Conservation (phyloP, 2,113 vertebrate species). For the Rissa tridactyla region DNA sequence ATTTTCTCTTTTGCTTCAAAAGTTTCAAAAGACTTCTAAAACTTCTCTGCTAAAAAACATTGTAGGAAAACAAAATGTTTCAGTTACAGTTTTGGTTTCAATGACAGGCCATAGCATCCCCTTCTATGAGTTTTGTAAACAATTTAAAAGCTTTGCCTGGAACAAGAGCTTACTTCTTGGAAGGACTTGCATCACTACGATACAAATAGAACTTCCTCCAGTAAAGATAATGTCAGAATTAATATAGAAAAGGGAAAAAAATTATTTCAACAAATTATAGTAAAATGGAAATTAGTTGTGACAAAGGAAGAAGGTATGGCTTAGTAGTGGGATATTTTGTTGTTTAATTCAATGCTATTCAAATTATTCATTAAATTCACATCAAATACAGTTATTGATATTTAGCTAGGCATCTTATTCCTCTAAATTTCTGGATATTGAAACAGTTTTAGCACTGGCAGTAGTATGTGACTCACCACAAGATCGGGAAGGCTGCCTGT, state of each 20-base stretch:
- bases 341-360: background rate
- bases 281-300: background rate
- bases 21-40: background rate
- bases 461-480: background rate
- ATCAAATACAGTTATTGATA: background rate
- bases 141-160: background rate
- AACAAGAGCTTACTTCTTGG: background rate
- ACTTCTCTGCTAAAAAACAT: background rate
- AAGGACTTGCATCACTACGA: background rate
- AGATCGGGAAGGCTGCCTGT: background rate
- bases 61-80: background rate
- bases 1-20: background rate
- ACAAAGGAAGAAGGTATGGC: background rate
- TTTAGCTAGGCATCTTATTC: background rate
- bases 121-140: background rate
- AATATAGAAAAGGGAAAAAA: background rate
- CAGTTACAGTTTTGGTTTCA: background rate
- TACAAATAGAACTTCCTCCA: background rate
- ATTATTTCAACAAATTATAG: background rate
- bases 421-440: background rate
- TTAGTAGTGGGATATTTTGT: background rate
- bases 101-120: background rate
- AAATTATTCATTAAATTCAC: background rate
- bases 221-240: background rate
- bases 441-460: background rate